Base-by-base conservation (phyloP, 2,113 vertebrate genomes). In the Ginglymostoma cirratum region DNA sequence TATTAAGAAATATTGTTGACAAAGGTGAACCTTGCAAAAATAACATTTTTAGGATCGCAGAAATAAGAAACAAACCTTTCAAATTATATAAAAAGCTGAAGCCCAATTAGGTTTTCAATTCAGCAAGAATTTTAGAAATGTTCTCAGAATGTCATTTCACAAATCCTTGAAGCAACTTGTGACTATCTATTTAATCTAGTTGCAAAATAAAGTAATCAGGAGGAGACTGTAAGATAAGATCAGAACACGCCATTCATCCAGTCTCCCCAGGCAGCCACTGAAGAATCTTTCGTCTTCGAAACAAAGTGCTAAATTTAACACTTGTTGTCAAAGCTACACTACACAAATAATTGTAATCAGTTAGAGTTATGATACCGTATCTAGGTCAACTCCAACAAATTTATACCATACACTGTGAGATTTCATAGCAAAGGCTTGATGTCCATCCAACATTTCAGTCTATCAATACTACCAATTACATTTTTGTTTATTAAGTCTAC, bases 61-160 rank as follows among this genome's bases (percentile, higher is more conserved):
- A 89, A 24, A 23, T 30, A 48, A 48, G 48, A 55, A 30, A 89
- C 55, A 24, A 55, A 89, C 24, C 86, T 24, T 55, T 55, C 24
- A 52, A 45, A 89, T 89, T 89, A 24, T 45, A 48, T 30, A 89
- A 89, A 89, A 89, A 55, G 45, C 86, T 89, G 86, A 52, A 89
- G 86, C 6, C 12, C 3, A 4, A 42, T 85, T 85, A 21, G 80
- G 80, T 89, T 89, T 55, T 89, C 48, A 89, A 15, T 65, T 90
- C 61, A 30, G 87, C 55, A 90, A 61, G 87, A 90, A 90, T 55
- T 61, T 89, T 52, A 55, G 23, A 52, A 87, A 45, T 7, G 27
- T 87, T 55, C 24, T 48, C 24, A 42, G 85, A 27, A 86, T 86
- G 83, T 86, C 45, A 45, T 86, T 42, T 86, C 83, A 38, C 83